Conservation (phyloP, 2,888 invertebrate genomes). For the Latrodectus elegans region DNA sequence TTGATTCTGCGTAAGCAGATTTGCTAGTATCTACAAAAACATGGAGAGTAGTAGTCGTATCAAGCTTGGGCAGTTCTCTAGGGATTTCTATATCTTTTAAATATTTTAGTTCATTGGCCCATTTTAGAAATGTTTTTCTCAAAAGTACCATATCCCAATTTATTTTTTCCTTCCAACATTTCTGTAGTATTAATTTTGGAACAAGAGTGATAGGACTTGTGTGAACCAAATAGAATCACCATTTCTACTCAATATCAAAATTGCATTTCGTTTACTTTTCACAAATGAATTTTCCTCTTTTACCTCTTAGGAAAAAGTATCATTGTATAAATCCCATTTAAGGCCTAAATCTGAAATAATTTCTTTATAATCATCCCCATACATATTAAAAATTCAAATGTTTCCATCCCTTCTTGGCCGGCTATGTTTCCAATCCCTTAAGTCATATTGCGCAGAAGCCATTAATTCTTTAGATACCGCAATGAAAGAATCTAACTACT, state of each 20-base stretch:
- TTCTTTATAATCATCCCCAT: slow-evolving; percentile 1
- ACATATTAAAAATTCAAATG: background rate
- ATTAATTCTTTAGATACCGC: too few relatives aligned
- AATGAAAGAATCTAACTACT: too few relatives aligned
- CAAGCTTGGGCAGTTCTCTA: background rate
- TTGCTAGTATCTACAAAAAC: background rate
- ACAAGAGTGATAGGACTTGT: too few relatives aligned
- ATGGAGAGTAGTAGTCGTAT: background rate
- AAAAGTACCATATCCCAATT: background rate
- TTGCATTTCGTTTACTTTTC: background rate
- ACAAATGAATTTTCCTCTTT: background rate
- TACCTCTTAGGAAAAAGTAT: too few relatives aligned
- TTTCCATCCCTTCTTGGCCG: background rate
- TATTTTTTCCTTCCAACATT: too few relatives aligned
- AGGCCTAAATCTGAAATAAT: slow-evolving; percentile 7
- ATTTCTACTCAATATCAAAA: background rate
- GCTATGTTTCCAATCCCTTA: background rate
- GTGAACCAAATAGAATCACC: background rate
- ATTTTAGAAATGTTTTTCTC: background rate
- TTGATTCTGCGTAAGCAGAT: too few relatives aligned
- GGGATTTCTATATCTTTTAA: too few relatives aligned
- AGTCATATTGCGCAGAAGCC: slow-evolving; percentile 6
- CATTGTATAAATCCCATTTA: slow-evolving; percentile 33
- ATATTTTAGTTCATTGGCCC: too few relatives aligned
- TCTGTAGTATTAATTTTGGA: too few relatives aligned